A percentile compares a stretch with the other conserved stretches of the same genome.
These are phyloP conservation scores for Calliopsis andreniformis DNA, from an alignment of 1,140 invertebrate genomes.

Conservation along the genomic window DNA sequence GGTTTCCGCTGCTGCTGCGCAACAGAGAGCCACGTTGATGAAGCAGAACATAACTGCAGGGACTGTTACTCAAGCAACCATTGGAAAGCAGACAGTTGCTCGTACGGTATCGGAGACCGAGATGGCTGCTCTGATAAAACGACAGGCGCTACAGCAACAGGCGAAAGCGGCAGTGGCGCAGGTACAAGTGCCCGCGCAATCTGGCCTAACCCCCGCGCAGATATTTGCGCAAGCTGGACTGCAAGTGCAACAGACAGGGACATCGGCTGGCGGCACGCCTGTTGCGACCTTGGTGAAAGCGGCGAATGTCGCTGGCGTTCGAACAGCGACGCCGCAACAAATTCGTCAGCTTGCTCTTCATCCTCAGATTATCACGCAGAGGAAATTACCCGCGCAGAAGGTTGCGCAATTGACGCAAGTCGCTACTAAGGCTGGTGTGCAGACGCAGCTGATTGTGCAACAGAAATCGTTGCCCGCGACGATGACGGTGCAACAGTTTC, in stretches of 20 bases:
- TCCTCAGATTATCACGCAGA: conserved; percentile 85
- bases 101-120: conserved; percentile 85
- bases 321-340: conserved; percentile 84
- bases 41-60: conserved; percentile 80
- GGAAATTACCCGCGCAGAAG: conserved; percentile 84
- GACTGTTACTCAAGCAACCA: conserved; percentile 70
- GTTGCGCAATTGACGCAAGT: conserved; percentile 84
- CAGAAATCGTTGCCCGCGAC: conserved; percentile 85
- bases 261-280: conserved; percentile 73
- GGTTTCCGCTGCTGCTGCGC: conserved; percentile 67
- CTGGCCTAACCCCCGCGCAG: conserved; percentile 81
- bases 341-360: conserved; percentile 87
- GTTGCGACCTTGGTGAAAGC: conserved; percentile 85
- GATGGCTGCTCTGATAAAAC: conserved; percentile 87
- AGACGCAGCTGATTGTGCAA: conserved; percentile 85
- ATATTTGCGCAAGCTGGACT: conserved; percentile 83
- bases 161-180: conserved; percentile 81
- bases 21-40: conserved; percentile 76
- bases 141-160: conserved; percentile 84
- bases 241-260: conserved; percentile 80
- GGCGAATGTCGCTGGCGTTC: conserved; percentile 80
- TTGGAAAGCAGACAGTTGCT: conserved; percentile 81
- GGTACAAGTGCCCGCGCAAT: conserved; percentile 78
- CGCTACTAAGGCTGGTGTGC: conserved; percentile 80
- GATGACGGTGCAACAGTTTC: conserved; percentile 89